These are phyloP conservation scores for Elysia crispata DNA, from an alignment of 2,888 invertebrate genomes.

Conservation along the genomic window DNA sequence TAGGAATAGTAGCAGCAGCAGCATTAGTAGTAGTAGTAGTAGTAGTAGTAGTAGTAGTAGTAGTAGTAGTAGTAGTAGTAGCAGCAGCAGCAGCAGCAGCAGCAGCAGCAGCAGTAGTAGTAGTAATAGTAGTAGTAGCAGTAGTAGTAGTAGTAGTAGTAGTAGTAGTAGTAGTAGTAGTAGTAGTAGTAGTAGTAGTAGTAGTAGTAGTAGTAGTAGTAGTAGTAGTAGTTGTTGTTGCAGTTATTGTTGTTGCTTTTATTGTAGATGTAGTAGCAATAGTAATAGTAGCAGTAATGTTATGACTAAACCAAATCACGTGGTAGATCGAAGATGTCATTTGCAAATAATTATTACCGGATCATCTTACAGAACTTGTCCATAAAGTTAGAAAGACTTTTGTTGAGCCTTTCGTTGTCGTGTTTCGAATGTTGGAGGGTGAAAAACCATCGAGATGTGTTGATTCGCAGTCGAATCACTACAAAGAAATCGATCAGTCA, in stretches of 20 bases:
- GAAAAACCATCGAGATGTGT: too few species aligned
- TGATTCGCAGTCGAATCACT: too few species aligned
- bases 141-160: slow-evolving; percentile 29
- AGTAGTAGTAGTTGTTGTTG: slow-evolving; percentile 23
- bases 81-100: neutral
- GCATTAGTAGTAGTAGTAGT: neutral
- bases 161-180: slow-evolving; percentile 32
- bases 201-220: slow-evolving; percentile 32
- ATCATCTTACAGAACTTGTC: too few species aligned
- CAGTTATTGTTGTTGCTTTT: neutral
- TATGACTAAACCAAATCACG: too few species aligned
- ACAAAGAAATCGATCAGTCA: too few species aligned
- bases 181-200: slow-evolving; percentile 32
- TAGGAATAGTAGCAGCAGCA: neutral
- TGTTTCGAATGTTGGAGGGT: too few species aligned
- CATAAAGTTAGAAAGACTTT: too few species aligned
- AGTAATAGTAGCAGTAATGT: neutral
- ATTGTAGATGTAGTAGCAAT: neutral
- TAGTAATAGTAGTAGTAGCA: neutral
- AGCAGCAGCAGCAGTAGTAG: slow-evolving; percentile 13
- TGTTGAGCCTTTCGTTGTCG: too few species aligned
- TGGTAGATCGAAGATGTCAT: too few species aligned
- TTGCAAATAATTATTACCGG: too few species aligned
- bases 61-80: slow-evolving; percentile 19
- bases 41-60: slow-evolving; percentile 7